phyloP scores from a whole-genome alignment of 2,797 vertebrate species.

The Onychomys torridus region DNA sequence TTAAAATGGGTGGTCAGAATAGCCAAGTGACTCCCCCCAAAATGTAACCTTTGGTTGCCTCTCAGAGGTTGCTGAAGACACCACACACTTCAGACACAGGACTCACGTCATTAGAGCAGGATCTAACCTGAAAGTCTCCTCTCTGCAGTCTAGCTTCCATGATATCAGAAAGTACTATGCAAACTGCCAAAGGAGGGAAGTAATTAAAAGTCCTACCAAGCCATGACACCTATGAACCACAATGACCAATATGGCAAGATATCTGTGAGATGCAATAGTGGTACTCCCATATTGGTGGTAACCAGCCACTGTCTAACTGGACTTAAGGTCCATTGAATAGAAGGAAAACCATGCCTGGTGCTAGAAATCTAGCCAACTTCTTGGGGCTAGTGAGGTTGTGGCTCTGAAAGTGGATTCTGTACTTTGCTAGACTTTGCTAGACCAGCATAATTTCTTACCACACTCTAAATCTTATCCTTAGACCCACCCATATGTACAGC shows the following conservation, averaged over 20 bases:
- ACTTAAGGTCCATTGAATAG: neutral
- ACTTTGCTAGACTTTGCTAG: neutral
- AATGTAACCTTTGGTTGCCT: neutral
- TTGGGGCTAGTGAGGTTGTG: neutral
- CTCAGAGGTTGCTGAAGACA: neutral
- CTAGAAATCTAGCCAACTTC: neutral
- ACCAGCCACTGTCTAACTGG: neutral
- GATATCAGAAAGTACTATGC: neutral
- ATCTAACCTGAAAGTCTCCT: neutral
- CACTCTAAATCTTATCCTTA: neutral
- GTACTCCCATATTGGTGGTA: neutral
- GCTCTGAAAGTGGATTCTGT: neutral
- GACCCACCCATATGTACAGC: too few relatives aligned
- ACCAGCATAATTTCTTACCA: neutral
- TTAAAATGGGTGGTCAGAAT: neutral
- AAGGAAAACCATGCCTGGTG: neutral
- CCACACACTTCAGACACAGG: neutral
- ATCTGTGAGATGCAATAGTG: neutral
- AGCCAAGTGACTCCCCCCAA: neutral
- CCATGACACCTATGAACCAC: neutral
- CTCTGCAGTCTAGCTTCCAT: neutral
- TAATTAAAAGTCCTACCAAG: neutral
- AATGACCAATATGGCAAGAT: neutral
- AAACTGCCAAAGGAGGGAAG: neutral
- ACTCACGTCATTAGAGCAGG: neutral